Percentiles rank a stretch among this genome's conserved stretches.
phyloP scores from a whole-genome alignment of 2,888 invertebrate species.

The Horisme vitalbata region DNA sequence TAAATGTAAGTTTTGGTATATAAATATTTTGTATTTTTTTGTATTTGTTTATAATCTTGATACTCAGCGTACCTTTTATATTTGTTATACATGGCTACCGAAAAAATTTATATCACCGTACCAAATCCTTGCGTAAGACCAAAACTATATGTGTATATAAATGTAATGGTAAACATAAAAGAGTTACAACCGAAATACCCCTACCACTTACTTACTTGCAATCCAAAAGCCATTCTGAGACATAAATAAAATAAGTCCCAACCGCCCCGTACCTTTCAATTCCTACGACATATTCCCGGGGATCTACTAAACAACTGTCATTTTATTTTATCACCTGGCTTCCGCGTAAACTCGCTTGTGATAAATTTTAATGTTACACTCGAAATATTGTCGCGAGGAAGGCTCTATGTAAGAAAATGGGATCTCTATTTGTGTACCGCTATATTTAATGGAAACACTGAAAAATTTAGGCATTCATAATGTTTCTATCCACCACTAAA shows the following conservation, averaged over 20 bases:
- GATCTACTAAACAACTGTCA: conserved; percentile 81
- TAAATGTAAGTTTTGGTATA: too few species aligned
- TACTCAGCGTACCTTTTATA: too few species aligned
- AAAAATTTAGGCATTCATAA: too few species aligned
- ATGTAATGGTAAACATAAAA: conserved; percentile 22
- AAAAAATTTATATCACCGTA: too few species aligned
- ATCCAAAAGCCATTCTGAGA: conserved; percentile 75
- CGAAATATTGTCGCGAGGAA: conserved; percentile 73
- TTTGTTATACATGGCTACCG: too few species aligned
- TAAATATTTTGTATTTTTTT: too few species aligned
- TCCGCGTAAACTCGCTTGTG: conserved; percentile 74
- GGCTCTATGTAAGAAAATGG: conserved; percentile 27
- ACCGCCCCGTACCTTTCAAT: conserved; percentile 80
- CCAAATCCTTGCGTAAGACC: too few species aligned
- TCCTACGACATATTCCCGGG: conserved; percentile 73
- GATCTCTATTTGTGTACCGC: conserved; percentile 10
- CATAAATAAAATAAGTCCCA: conserved; percentile 78
- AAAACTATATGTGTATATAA: conserved; percentile 5
- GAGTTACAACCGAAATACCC: conserved; percentile 37
- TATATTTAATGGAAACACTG: neutral
- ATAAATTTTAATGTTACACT: conserved; percentile 78
- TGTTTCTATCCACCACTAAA: conserved; percentile 3
- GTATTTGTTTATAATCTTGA: too few species aligned
- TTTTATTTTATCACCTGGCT: conserved; percentile 81
- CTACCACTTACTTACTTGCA: conserved; percentile 60